These are phyloP conservation scores for Drosophila hydei DNA, from an alignment of 1,140 invertebrate species.

Conservation along the genomic window DNA sequence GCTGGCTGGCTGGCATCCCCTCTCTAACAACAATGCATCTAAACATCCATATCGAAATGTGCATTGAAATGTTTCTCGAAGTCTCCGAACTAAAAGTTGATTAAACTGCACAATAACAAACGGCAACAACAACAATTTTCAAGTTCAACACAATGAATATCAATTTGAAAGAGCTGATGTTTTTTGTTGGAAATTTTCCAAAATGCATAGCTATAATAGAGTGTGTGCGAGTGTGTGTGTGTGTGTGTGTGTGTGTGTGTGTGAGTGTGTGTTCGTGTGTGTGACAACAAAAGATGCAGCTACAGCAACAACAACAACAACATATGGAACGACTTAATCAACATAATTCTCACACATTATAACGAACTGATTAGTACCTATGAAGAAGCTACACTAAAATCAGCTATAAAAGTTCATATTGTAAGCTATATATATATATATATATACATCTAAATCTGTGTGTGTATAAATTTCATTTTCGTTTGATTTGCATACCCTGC, in stretches of 20 bases:
- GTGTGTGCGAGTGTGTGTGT: background rate
- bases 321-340: conserved; percentile 36
- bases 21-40: conserved; percentile 35
- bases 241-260: background rate
- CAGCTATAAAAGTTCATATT: conserved; percentile 52
- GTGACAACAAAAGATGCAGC: conserved; percentile 38
- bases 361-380: conserved; percentile 45
- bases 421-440: conserved; percentile 25
- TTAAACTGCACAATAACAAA: conserved; percentile 81
- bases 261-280: background rate
- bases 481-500: conserved; percentile 21
- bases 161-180: conserved; percentile 69
- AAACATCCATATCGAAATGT: conserved; percentile 65
- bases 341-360: conserved; percentile 68
- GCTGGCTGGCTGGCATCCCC: background rate
- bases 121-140: conserved; percentile 74
- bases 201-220: conserved; percentile 16
- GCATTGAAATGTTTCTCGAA: conserved; percentile 77
- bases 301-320: conserved; percentile 36
- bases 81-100: conserved; percentile 72
- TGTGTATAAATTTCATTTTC: conserved; percentile 54
- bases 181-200: conserved; percentile 71
- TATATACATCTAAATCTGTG: conserved; percentile 21
- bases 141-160: conserved; percentile 76
- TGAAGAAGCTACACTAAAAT: conserved; percentile 17